phyloP scores from a whole-genome alignment of 2,113 vertebrate genomes.

The Triplophysa siluroides region DNA sequence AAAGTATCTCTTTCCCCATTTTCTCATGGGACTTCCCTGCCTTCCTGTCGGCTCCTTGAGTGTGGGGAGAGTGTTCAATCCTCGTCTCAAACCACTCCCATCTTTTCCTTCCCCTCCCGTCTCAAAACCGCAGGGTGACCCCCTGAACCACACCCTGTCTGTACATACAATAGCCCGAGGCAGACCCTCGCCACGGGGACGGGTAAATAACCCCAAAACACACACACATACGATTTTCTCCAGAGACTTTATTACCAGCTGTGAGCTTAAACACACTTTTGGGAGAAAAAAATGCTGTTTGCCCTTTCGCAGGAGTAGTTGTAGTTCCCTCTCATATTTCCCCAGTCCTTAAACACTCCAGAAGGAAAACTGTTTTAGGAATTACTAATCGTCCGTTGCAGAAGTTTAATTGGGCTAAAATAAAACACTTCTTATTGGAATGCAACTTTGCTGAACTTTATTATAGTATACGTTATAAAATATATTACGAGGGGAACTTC shows the following conservation, averaged over 20 bases:
- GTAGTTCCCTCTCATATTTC: not conserved
- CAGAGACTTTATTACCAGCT: slow-evolving; percentile 19
- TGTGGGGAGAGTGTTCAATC: not conserved
- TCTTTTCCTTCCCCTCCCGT: slow-evolving; percentile 11
- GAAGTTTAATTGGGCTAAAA: slow-evolving; percentile 8
- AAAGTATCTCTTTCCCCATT: not conserved
- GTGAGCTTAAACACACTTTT: slow-evolving; percentile 8
- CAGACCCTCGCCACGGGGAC: slow-evolving; percentile 35
- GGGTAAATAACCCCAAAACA: slow-evolving; percentile 23
- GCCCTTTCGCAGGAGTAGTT: slow-evolving; percentile 16
- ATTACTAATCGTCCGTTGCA: slow-evolving; percentile 26
- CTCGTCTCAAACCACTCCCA: not conserved
- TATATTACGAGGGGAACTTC: too few species aligned
- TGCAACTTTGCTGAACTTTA: too few species aligned
- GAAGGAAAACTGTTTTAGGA: not conserved
- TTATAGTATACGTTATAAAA: too few species aligned
- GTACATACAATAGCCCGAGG: slow-evolving; percentile 71
- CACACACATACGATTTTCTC: slow-evolving; percentile 21
- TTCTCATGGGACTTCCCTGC: not conserved
- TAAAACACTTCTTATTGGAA: not conserved
- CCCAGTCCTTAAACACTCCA: not conserved
- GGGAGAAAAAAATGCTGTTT: slow-evolving; percentile 9
- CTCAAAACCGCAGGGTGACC: slow-evolving; percentile 50
- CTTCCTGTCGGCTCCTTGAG: slow-evolving; percentile 11
- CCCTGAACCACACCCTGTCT: slow-evolving; percentile 68